A percentile compares a stretch with the other conserved stretches of the same genome.
phyloP scores from a whole-genome alignment of 2,888 invertebrate species.

The Anagyrus pseudococci region DNA sequence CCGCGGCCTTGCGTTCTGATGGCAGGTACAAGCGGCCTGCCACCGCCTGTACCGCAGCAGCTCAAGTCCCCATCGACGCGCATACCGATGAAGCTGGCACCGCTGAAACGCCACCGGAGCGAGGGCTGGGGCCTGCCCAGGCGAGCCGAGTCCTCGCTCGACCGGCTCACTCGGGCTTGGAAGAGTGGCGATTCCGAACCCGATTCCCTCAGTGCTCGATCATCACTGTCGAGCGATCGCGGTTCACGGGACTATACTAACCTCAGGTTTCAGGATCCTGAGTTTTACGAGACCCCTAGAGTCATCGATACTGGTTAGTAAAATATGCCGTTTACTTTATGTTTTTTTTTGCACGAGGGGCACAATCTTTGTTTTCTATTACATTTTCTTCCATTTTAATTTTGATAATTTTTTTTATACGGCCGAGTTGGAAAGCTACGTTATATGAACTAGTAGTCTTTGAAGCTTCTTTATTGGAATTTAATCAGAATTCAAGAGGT shows the following conservation, averaged over 20 bases:
- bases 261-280: constrained; percentile 55
- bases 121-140: constrained; percentile 37
- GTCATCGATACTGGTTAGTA: constrained; percentile 44
- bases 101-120: constrained; percentile 47
- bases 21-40: constrained; percentile 3
- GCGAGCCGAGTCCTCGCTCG: constrained; percentile 41
- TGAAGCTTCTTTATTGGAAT: too few species aligned
- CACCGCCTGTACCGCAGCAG: constrained; percentile 8
- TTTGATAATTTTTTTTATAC: too few species aligned
- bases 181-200: constrained; percentile 43
- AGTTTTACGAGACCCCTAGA: constrained; percentile 56
- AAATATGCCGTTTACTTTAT: not conserved
- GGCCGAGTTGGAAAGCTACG: too few species aligned
- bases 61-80: constrained; percentile 45
- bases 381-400: too few species aligned
- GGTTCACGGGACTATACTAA: constrained; percentile 57
- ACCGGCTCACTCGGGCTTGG: constrained; percentile 30
- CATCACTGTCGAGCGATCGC: constrained; percentile 50
- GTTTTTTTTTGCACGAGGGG: too few species aligned
- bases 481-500: too few species aligned
- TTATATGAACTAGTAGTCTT: too few species aligned
- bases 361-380: too few species aligned
- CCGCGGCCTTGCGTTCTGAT: too few species aligned
- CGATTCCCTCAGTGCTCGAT: constrained; percentile 10
- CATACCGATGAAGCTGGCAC: constrained; percentile 55